phyloP scores from a whole-genome alignment of 2,888 invertebrate genomes.

The Sacculina carcini region DNA sequence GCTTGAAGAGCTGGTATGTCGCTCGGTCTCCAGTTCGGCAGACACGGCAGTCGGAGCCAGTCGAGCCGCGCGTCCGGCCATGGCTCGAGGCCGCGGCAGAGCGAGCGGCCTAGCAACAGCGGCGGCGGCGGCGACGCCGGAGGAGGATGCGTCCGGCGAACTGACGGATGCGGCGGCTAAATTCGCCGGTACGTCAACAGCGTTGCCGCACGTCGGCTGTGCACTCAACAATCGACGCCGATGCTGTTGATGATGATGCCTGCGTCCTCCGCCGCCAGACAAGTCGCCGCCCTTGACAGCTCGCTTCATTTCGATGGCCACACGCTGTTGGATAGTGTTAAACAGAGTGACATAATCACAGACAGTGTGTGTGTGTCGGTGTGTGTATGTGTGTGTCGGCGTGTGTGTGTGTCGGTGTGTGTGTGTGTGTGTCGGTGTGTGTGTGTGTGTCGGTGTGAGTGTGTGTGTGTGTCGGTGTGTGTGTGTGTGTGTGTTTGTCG shows the following conservation, averaged over 20 bases:
- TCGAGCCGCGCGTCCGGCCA: background rate
- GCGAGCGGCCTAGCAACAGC: slow-evolving; percentile 10
- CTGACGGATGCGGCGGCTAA: background rate
- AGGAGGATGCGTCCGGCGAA: background rate
- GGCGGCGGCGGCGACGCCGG: background rate
- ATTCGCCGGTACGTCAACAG: too few relatives aligned
- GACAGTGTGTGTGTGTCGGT: too few relatives aligned
- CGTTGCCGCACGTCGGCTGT: background rate
- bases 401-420: too few relatives aligned
- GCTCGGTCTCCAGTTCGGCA: slow-evolving; percentile 13
- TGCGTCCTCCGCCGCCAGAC: background rate
- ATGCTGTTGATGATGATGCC: background rate
- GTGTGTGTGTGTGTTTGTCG: too few relatives aligned
- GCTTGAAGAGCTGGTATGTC: slow-evolving; percentile 13
- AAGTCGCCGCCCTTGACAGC: background rate
- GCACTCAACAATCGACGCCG: background rate
- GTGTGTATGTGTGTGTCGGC: too few relatives aligned
- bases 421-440: too few relatives aligned
- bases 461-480: too few relatives aligned
- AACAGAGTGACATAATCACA: too few relatives aligned
- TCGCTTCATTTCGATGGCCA: background rate
- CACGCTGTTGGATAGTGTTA: too few relatives aligned
- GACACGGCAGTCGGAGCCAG: background rate
- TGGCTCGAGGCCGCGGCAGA: slow-evolving; percentile 11
- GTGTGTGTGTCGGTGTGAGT: too few relatives aligned